Percentiles rank a stretch among this genome's conserved stretches.
These are phyloP conservation scores for Andrena hattorfiana DNA, from an alignment of 2,888 invertebrate genomes.

Conservation along the genomic window DNA sequence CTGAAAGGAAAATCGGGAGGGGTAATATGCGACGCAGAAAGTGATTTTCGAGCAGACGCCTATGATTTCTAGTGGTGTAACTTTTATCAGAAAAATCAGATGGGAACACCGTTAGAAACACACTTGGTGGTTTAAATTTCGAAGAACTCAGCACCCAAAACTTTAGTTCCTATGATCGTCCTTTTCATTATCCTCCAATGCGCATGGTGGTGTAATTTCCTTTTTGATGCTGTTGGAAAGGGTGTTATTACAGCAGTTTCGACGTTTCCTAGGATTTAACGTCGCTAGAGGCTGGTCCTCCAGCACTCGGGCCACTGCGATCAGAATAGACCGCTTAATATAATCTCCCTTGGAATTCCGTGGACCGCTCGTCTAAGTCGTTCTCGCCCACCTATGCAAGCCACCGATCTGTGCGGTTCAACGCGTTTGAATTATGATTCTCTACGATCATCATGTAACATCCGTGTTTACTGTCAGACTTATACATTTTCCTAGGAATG, in stretches of 20 bases:
- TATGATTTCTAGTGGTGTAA: no score
- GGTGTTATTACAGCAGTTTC: slow-evolving; percentile 23
- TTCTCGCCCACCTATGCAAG: neutral
- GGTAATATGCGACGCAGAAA: no score
- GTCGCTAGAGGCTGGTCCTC: slow-evolving; percentile 2
- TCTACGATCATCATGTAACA: neutral
- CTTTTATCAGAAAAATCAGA: no score
- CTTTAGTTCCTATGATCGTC: no score
- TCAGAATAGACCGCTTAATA: slow-evolving; percentile 37
- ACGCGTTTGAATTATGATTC: slow-evolving; percentile 27
- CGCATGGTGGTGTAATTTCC: neutral
- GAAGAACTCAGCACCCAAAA: no score
- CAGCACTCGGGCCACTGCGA: slow-evolving; percentile 1
- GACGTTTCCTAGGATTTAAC: slow-evolving; percentile 30
- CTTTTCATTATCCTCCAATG: neutral
- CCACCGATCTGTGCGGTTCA: neutral
- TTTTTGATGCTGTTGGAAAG: neutral
- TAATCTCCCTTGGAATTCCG: slow-evolving; percentile 39
- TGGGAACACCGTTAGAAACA: no score
- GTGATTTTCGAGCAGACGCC: no score
- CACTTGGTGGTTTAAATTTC: no score
- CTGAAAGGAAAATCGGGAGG: no score
- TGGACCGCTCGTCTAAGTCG: slow-evolving; percentile 2
- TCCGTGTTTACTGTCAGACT: no score
- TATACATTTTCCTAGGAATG: no score